Percentiles rank a stretch among this genome's conserved stretches.
Conservation (phyloP, 2,113 vertebrate genomes). For the Cranoglanis bouderius region DNA sequence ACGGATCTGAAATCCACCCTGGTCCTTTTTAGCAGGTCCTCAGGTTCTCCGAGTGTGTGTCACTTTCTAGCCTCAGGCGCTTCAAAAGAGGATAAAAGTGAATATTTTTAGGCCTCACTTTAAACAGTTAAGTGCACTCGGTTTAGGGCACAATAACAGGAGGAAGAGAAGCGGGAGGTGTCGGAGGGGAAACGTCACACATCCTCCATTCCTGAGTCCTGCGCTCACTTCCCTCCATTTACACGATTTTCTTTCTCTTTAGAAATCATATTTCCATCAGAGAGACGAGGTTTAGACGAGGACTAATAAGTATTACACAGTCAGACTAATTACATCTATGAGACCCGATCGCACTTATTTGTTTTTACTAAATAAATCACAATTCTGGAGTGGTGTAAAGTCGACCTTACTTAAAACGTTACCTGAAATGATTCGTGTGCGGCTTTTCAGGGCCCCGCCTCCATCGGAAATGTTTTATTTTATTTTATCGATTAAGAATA, state of each 20-base stretch:
- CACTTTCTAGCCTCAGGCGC: not conserved
- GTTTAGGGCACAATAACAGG: constrained; percentile 66
- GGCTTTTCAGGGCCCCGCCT: not conserved
- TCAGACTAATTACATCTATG: not conserved
- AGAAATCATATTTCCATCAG: not conserved
- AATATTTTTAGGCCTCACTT: constrained; percentile 22
- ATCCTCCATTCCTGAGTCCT: constrained; percentile 78
- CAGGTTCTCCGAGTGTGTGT: not conserved
- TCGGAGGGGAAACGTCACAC: constrained; percentile 72
- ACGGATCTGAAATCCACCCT: not conserved
- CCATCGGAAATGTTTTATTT: not conserved
- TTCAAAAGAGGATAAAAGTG: not conserved
- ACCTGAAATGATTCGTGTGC: not conserved
- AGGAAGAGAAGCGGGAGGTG: constrained; percentile 63
- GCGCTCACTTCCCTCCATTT: constrained; percentile 68
- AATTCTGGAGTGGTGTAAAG: not conserved
- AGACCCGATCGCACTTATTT: not conserved
- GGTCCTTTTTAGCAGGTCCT: not conserved
- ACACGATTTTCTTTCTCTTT: not conserved
- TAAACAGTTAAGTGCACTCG: not conserved
- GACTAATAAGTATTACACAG: not conserved
- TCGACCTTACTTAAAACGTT: not conserved
- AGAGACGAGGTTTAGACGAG: not conserved
- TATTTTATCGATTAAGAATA: not conserved
- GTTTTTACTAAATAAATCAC: not conserved